Evolutionary conservation across 1,140 invertebrate species (phyloP).

Genomic region (Elymnias hypermnestra): DNA sequence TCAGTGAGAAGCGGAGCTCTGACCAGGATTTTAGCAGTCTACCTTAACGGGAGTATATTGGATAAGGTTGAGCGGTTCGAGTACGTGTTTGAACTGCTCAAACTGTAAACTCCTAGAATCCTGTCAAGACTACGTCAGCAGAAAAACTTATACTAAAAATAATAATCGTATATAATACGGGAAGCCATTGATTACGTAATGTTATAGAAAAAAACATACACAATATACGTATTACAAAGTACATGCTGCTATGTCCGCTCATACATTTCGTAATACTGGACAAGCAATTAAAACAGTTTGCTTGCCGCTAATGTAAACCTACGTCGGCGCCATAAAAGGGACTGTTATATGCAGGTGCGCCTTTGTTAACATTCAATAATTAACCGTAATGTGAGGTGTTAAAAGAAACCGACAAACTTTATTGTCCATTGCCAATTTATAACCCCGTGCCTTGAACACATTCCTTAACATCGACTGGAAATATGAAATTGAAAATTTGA

Average conservation of each 20-base stretch:
- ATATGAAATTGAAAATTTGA: too few relatives aligned
- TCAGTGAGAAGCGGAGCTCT: too few relatives aligned
- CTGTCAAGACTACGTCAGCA: too few relatives aligned
- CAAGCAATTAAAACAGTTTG: conserved; percentile 32
- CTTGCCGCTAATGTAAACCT: conserved; percentile 28
- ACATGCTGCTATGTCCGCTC: conserved; percentile 2
- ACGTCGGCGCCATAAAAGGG: conserved; percentile 41
- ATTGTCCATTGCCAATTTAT: conserved; percentile 44
- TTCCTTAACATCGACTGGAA: conserved; percentile 2
- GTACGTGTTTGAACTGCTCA: too few relatives aligned
- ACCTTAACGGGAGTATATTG: too few relatives aligned
- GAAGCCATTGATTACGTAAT: too few relatives aligned
- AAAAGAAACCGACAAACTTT: conserved; percentile 53
- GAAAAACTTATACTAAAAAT: too few relatives aligned
- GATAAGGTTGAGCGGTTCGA: too few relatives aligned
- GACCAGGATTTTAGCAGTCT: too few relatives aligned
- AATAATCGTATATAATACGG: too few relatives aligned
- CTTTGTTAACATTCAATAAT: conserved; percentile 57
- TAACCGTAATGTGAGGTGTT: conserved; percentile 49
- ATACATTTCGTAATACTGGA: conserved; percentile 16
- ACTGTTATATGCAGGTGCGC: conserved; percentile 39
- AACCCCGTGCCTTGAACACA: conserved; percentile 27
- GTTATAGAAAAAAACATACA: too few relatives aligned
- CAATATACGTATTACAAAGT: conserved; percentile 1
- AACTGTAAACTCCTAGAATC: too few relatives aligned